phyloP scores from a whole-genome alignment of 2,113 vertebrate genomes.

The Pseudolaguvia tuberculata region DNA sequence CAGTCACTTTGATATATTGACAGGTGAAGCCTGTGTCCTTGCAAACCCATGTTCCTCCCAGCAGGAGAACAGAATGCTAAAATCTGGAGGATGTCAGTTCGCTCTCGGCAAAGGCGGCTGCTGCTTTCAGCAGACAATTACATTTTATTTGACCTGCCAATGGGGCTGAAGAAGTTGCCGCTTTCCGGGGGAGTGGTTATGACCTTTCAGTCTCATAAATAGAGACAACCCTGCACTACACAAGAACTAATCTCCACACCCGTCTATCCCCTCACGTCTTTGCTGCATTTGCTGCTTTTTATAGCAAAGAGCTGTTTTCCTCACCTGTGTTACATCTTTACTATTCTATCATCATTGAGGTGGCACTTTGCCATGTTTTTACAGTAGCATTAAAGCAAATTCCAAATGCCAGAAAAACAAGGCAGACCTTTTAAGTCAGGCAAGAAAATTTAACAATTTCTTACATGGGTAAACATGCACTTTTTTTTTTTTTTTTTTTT shows the following conservation, averaged over 20 bases:
- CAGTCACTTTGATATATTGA: constrained; percentile 76
- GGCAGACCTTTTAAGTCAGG: neutral
- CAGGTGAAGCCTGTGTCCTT: constrained; percentile 81
- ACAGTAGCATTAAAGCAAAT: constrained; percentile 9
- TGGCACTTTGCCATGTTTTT: neutral
- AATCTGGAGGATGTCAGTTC: constrained; percentile 71
- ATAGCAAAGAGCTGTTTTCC: constrained; percentile 39
- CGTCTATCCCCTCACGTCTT: constrained; percentile 26
- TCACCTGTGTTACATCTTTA: constrained; percentile 11
- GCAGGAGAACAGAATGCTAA: constrained; percentile 72
- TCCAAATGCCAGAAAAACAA: constrained; percentile 16
- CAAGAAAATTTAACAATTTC: constrained; percentile 13
- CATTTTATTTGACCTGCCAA: constrained; percentile 71
- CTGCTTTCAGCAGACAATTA: constrained; percentile 69
- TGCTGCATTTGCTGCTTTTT: constrained; percentile 39
- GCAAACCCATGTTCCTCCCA: constrained; percentile 71
- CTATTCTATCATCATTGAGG: neutral
- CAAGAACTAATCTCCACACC: constrained; percentile 48
- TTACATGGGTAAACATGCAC: neutral
- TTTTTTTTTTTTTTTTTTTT: too few relatives aligned
- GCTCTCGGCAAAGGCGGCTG: constrained; percentile 59
- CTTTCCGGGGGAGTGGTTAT: constrained; percentile 68
- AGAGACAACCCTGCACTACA: constrained; percentile 56
- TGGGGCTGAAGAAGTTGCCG: constrained; percentile 60
- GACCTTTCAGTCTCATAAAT: constrained; percentile 73